Conservation (phyloP, 2,113 vertebrate genomes). For the Phylloscopus trochilus region DNA sequence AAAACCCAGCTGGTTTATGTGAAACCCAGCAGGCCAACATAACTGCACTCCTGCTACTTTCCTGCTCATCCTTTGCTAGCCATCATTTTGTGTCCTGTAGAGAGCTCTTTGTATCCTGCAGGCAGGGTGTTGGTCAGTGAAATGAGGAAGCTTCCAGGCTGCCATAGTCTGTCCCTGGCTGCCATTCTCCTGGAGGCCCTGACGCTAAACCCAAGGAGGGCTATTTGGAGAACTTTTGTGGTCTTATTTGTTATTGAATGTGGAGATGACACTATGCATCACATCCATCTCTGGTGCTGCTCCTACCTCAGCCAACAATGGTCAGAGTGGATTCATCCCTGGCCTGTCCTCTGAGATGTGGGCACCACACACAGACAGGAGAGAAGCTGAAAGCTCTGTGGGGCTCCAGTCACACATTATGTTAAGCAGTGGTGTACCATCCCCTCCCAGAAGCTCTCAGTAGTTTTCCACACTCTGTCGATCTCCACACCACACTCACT, state of each 20-base stretch:
- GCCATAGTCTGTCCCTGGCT: neutral
- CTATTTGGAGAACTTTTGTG: neutral
- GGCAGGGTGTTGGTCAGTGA: neutral
- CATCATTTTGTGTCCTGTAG: neutral
- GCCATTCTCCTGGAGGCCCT: neutral
- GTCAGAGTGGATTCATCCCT: neutral
- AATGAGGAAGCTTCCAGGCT: neutral
- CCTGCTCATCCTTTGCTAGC: neutral
- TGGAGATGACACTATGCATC: neutral
- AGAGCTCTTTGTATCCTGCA: neutral
- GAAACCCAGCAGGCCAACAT: neutral
- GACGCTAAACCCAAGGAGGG: neutral
- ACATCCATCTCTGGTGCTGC: neutral
- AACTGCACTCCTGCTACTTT: neutral
- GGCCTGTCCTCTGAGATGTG: neutral
- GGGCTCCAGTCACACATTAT: neutral
- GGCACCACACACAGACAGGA: neutral
- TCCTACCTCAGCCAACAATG: fast-evolving
- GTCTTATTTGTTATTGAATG: neutral
- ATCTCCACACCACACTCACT: neutral
- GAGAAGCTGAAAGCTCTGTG: neutral
- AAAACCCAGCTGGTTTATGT: neutral
- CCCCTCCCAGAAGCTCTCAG: neutral
- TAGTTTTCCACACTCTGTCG: neutral
- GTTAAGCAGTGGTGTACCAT: neutral